Evolutionary conservation across 2,888 invertebrate species (phyloP), one percentile per base, ranked within the genome.

Genomic region (Smittia aterrima): DNA sequence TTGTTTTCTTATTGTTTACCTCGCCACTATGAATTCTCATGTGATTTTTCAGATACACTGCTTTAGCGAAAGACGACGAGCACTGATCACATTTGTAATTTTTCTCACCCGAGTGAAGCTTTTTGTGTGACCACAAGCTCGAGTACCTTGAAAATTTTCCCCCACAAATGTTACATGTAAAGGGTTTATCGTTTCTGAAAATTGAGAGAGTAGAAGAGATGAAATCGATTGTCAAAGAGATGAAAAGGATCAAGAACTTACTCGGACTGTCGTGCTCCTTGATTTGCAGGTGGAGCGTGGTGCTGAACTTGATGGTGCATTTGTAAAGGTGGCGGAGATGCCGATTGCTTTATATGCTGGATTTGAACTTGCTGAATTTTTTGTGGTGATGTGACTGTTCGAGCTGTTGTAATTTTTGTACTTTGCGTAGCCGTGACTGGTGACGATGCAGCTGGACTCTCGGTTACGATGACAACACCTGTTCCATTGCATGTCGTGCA

Each of bases 401-500:
- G 6, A 25, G 70, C 41, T 71, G 68, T 16, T 27, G 25, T 25
- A 70, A 72, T 75, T 72, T 41, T 68, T 16, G 75, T 54, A 18
- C 22, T 75, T 16, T 54, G 38, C 1, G 70, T 32, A 40, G 20
- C 9, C 20, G 53, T 1, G 9, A 16, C 25, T 54, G 66, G n/a
- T 3, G 53, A 27, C 13, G 70, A 18, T 3, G 70, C 4, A 1
- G 70, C 9, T 25, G 41, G 27, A 47, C 11, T 27, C 40, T 88
- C 88, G 75, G 91, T 91, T 76, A 91, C 89, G 80, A 91, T 91
- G 78, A 94, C 92, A 72, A 93, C 92, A 64, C 93, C 93, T 1
- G 93, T 92, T 27, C 93, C 93, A 80, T 93, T 94, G 81, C 93
- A 94, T 81, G 93, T 93, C 78, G 93, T 92, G 81, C 93, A 94